These are phyloP conservation scores for Platichthys stellatus DNA, from an alignment of 2,113 vertebrate genomes.

Conservation along the genomic window DNA sequence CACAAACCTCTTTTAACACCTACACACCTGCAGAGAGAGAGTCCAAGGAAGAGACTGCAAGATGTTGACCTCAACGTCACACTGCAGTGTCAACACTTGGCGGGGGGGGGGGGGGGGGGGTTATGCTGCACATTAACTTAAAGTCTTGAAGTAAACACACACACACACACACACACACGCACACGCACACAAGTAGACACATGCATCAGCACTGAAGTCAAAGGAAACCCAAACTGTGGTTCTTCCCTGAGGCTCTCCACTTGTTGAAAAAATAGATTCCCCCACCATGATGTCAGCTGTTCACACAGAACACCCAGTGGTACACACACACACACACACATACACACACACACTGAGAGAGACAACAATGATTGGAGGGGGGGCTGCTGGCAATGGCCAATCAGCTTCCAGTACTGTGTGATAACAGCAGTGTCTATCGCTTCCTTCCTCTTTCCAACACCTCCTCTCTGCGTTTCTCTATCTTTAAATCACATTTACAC, in stretches of 20 bases:
- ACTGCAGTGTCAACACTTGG: background rate
- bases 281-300: constrained; percentile 52
- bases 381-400: constrained; percentile 42
- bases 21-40: background rate
- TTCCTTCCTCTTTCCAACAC: constrained; percentile 23
- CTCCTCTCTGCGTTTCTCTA: constrained; percentile 23
- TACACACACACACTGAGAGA: constrained; percentile 7
- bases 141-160: background rate
- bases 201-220: constrained; percentile 34
- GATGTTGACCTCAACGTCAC: background rate
- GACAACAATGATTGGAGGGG: constrained; percentile 38
- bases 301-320: background rate
- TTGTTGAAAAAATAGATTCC: constrained; percentile 54
- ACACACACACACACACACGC: background rate
- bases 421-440: constrained; percentile 29
- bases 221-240: constrained; percentile 39
- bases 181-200: constrained; percentile 21
- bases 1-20: background rate
- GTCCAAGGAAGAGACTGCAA: background rate
- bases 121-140: too few relatives aligned
- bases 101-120: too few relatives aligned
- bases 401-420: constrained; percentile 23
- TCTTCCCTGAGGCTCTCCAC: constrained; percentile 29
- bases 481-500: constrained; percentile 43
- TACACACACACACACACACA: constrained; percentile 20